phyloP scores from a whole-genome alignment of 2,113 vertebrate genomes.

The Artemisiospiza belli region DNA sequence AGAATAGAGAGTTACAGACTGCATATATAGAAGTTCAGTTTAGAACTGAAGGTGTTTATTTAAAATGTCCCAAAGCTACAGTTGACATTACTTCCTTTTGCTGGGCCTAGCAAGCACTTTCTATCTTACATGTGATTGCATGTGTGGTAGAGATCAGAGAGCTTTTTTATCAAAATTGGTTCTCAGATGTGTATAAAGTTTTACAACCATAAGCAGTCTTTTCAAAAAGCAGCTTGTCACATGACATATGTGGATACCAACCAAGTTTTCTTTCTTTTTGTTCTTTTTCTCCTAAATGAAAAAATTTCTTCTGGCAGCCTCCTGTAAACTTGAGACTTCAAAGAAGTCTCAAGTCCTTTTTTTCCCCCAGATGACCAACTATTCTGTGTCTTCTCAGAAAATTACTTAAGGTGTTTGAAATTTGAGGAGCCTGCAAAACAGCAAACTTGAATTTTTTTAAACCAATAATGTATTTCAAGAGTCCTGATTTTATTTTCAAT shows the following conservation, averaged over 20 bases:
- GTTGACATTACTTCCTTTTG: not conserved
- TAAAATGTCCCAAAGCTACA: not conserved
- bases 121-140: not conserved
- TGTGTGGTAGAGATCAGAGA: not conserved
- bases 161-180: not conserved
- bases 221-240: slow-evolving; percentile 36
- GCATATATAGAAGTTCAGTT: not conserved
- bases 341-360: not conserved
- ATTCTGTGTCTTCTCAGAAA: not conserved
- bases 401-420: not conserved
- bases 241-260: not conserved
- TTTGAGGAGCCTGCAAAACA: not conserved
- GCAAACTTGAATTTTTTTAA: not conserved
- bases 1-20: not conserved
- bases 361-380: not conserved
- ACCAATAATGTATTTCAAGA: not conserved
- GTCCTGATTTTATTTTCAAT: not conserved
- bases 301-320: not conserved
- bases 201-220: slow-evolving; percentile 1
- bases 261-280: not conserved
- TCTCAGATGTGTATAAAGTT: not conserved
- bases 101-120: not conserved
- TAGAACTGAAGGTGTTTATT: not conserved
- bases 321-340: slow-evolving; percentile 5
- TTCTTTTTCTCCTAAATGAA: slow-evolving; percentile 22